Base-by-base conservation (phyloP, 2,113 vertebrate genomes). In the Myotis davidii region DNA sequence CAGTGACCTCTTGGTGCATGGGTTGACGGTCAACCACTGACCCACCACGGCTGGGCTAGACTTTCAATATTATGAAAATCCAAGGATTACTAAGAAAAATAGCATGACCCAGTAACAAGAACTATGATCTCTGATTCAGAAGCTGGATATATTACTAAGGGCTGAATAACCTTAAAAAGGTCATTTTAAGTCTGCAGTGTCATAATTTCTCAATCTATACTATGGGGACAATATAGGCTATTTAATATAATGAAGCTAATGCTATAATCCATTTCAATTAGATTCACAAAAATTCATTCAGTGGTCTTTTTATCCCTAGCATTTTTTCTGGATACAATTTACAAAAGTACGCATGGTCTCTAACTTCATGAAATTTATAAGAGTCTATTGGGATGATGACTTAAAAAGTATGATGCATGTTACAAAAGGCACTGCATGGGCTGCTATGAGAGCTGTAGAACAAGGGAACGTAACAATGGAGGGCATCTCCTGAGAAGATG, bases 81-180 rank as follows among this genome's bases (percentile, higher is more conserved):
- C 52, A 78, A 92, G 45, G 17, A 88, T 54, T 84, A 76, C 29
- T 72, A 64, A 92, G 61, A 78, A 92, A 78, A 23, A 65, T 14
- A 73, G 10, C 52, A 85, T 65, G 32, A 73, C 20, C 64, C 32
- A 72, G 29, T 34, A 7, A 21, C 2, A 39, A 74, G 27, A 90
- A n/a, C 74, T 50, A 59, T 67, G 56, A 85, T 42, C 48, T 96
- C 54, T 85, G 64, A 90, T 18, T 85, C 74, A 96, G 59, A 93
- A 59, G n/a, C 27, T 90, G 48, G 59, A 76, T 67, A 50, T 90
- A 94, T 79, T 79, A 85, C 25, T 52, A 69, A 93, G 37, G 12
- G 21, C 20, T 61, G 42, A 85, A 82, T 76, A 56, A 93, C 23
- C n/a, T 74, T 67, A 74, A 27, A 86, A 59, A 48, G 50, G n/a